A percentile compares a stretch with the other conserved stretches of the same genome.
These are phyloP conservation scores for Sebastes taczanowskii DNA, from an alignment of 2,797 vertebrate species.

Conservation along the genomic window DNA sequence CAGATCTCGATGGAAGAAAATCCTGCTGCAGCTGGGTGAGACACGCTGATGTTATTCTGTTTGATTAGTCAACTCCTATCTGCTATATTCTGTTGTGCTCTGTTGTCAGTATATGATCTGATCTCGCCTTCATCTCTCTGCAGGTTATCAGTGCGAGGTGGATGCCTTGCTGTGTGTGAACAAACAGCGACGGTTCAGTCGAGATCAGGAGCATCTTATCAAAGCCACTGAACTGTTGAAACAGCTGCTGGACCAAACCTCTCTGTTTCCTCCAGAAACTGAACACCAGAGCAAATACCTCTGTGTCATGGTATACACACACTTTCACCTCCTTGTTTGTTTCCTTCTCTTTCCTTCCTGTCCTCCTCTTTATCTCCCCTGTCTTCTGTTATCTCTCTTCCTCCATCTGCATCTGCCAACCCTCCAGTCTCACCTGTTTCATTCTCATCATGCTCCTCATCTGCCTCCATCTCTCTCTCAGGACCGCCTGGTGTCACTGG, in stretches of 20 bases:
- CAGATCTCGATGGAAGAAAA: conserved; percentile 87
- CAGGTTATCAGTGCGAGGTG: conserved; percentile 92
- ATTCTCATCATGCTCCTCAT: background rate
- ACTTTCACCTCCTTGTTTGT: background rate
- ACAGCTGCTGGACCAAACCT: conserved; percentile 87
- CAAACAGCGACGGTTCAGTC: conserved; percentile 82
- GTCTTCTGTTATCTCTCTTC: background rate
- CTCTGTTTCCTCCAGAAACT: conserved; percentile 86
- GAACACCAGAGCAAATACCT: conserved; percentile 88
- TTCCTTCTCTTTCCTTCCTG: background rate
- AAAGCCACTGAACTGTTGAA: conserved; percentile 85
- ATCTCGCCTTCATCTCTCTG: background rate
- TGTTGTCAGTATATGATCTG: background rate
- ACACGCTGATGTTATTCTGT: background rate
- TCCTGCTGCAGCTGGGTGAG: conserved; percentile 91
- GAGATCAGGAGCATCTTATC: conserved; percentile 84
- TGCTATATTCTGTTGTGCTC: background rate
- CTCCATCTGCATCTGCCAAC: background rate
- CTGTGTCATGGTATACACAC: conserved; percentile 87
- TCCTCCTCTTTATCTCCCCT: background rate
- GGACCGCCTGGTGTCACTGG: conserved; percentile 90
- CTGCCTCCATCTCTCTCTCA: conserved; percentile 45
- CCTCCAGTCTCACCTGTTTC: background rate
- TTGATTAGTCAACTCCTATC: background rate
- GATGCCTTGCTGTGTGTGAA: conserved; percentile 89